These are phyloP conservation scores for Chaetodon trifasciatus DNA, from an alignment of 2,797 vertebrate species.

Conservation along the genomic window DNA sequence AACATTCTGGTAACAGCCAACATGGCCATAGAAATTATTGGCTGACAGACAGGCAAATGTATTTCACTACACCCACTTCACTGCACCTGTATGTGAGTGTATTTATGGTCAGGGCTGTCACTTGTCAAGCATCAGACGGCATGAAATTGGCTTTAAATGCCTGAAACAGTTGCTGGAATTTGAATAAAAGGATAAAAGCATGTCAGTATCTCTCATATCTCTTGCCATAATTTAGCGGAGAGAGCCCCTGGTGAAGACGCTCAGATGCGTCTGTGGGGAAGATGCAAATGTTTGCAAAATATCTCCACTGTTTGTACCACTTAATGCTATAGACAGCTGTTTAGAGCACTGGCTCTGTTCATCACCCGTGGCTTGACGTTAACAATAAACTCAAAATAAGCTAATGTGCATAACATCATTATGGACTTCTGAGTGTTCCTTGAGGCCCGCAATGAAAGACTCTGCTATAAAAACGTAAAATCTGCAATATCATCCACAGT, in stretches of 20 bases:
- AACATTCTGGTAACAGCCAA: not conserved
- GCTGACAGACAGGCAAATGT: slow-evolving; percentile 5
- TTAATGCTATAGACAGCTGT: not conserved
- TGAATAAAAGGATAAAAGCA: slow-evolving; percentile 52
- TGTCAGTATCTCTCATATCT: slow-evolving; percentile 3
- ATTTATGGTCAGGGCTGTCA: slow-evolving; percentile 24
- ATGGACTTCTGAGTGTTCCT: not conserved
- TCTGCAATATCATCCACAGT: not conserved
- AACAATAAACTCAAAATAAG: slow-evolving; percentile 23
- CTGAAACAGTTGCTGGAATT: slow-evolving; percentile 31
- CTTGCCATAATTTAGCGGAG: slow-evolving; percentile 21
- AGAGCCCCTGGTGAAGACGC: slow-evolving; percentile 9
- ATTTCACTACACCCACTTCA: slow-evolving; percentile 7
- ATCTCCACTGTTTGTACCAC: not conserved
- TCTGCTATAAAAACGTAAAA: slow-evolving; percentile 12
- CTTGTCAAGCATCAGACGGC: slow-evolving; percentile 29
- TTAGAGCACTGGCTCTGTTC: not conserved
- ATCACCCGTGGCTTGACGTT: not conserved
- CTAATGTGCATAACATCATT: not conserved
- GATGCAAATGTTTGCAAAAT: slow-evolving; percentile 16
- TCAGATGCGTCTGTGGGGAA: slow-evolving; percentile 21
- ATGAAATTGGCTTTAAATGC: slow-evolving; percentile 43
- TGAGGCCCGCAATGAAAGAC: not conserved
- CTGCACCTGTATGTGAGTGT: slow-evolving; percentile 2
- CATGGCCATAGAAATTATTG: not conserved